Base-by-base conservation (phyloP, 2,888 invertebrate species). In the Ophraella communa region DNA sequence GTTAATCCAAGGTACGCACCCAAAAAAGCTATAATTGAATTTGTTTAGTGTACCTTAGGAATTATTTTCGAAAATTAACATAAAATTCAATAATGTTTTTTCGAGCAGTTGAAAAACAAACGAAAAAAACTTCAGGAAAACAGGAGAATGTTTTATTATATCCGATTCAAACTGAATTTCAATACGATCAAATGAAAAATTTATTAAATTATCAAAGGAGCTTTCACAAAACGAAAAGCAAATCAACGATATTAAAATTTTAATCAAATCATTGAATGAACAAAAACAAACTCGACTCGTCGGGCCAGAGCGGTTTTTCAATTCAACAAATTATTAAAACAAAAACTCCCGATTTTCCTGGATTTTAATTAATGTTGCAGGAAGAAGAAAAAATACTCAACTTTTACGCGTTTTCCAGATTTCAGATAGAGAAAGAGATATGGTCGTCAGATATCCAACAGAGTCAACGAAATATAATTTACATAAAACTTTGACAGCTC, bases 231-330 rank as follows among this genome's bases (percentile, higher is more conserved):
- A 39, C 35, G 42, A 23, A 60, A 77, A 77, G 74, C 77, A 77
- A 78, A 77, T 77, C 77, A 77, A 77, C 76, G 75, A 77, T 79
- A 79, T 78, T 78, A 78, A 78, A 79, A 77, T 79, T 78, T 78
- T 79, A 79, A 79, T 79, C 77, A 78, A 78, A 78, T 67, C 69
- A 67, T 77, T 76, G 76, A 78, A 77, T 76, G 78, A 77, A 76
- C 54, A 57, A 65, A 62, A 65, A 65, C 61, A 65, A 60, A 61
- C 65, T 70, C 71, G 72, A 66, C 62, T 51, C 71, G 71, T 63
- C 64, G 51, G 70, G 70, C 65, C 64, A 44, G 71, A 65, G 65
- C 62, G 69, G 69, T 71, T 76, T 75, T 74, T 71, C 73, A 73
- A 74, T 74, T 71, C 73, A 65, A 73, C 75, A 76, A 77, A 76